phyloP scores from a whole-genome alignment of 2,113 vertebrate species.

The Chaetops frenatus region DNA sequence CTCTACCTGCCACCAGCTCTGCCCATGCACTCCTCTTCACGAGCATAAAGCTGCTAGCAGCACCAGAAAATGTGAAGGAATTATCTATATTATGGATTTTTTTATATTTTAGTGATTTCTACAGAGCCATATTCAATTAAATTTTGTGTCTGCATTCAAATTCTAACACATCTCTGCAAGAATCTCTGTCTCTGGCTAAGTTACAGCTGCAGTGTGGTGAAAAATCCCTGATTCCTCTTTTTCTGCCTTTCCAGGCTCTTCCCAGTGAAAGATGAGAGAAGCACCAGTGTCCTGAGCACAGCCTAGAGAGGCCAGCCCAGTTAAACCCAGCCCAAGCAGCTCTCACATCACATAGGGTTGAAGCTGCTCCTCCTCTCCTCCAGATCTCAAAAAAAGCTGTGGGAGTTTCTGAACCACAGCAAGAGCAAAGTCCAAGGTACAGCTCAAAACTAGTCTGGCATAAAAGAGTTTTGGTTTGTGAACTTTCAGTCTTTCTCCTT shows the following conservation, averaged over 20 bases:
- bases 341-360: background rate
- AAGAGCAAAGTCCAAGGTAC: background rate
- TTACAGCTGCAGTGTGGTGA: background rate
- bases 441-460: background rate
- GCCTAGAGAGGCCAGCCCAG: background rate
- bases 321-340: background rate
- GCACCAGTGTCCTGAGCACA: background rate
- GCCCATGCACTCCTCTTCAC: background rate
- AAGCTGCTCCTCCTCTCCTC: background rate
- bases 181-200: background rate
- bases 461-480: background rate
- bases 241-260: background rate
- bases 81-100: background rate
- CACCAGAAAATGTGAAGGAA: accelerated
- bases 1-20: background rate
- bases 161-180: background rate
- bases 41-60: background rate
- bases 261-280: background rate
- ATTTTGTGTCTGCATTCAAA: background rate
- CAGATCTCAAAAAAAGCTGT: background rate
- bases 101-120: background rate
- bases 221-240: background rate
- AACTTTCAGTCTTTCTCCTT: background rate
- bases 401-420: background rate
- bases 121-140: background rate